Evolutionary conservation across 2,113 vertebrate genomes (phyloP).

Genomic region (Hiodon tergisus): DNA sequence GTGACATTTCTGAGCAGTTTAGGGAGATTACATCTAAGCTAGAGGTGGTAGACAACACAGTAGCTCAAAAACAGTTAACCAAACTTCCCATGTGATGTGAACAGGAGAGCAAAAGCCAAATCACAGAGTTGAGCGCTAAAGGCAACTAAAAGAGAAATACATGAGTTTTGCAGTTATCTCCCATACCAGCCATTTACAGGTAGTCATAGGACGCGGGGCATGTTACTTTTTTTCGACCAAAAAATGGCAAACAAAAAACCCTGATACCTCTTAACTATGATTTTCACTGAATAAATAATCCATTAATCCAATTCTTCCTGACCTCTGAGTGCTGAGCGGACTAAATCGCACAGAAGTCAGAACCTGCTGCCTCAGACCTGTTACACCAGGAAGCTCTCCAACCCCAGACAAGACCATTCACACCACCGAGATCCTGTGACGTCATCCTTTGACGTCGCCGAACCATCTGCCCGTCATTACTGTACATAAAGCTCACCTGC

Average conservation of each 20-base stretch:
- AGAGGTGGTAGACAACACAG: background rate
- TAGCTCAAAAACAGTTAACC: background rate
- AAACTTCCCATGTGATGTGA: background rate
- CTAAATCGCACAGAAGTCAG: constrained; percentile 17
- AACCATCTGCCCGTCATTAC: too few species aligned
- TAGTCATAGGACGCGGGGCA: background rate
- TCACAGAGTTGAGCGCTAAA: background rate
- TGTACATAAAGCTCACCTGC: too few species aligned
- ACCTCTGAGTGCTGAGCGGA: constrained; percentile 24
- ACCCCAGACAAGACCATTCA: background rate
- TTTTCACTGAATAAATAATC: constrained; percentile 41
- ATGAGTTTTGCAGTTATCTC: background rate
- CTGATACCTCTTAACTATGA: constrained; percentile 26
- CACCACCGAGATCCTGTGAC: background rate
- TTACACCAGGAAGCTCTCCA: constrained; percentile 5
- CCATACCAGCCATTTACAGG: constrained; percentile 1
- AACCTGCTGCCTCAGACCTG: constrained; percentile 14
- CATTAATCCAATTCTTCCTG: constrained; percentile 36
- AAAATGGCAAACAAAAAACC: background rate
- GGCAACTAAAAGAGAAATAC: too few species aligned
- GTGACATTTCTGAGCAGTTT: too few species aligned
- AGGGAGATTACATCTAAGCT: too few species aligned
- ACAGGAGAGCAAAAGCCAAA: background rate
- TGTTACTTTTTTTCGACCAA: background rate
- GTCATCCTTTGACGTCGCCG: too few species aligned